Percentiles rank a stretch among this genome's conserved stretches.
Evolutionary conservation across 1,140 invertebrate species (phyloP).

Genomic region (Cyclina sinensis): DNA sequence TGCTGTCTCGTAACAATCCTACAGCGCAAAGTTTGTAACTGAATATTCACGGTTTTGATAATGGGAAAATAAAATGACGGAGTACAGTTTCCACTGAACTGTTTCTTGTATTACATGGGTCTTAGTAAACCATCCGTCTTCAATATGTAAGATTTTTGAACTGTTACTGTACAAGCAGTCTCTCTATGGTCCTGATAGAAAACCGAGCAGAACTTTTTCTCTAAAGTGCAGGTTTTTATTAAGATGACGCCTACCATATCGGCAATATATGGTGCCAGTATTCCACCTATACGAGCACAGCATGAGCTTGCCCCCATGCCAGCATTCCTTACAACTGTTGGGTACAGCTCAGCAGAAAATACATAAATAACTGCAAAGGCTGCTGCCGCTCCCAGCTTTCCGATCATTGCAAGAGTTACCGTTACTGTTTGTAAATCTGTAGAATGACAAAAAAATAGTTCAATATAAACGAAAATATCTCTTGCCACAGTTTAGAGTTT

Average conservation of each 20-base stretch:
- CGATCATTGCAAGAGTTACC: conserved; percentile 69
- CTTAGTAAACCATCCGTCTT: too few species aligned
- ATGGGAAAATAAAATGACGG: too few species aligned
- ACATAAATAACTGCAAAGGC: conserved; percentile 91
- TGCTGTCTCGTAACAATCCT: too few species aligned
- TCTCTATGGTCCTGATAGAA: too few species aligned
- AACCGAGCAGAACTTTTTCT: too few species aligned
- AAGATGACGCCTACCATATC: conserved; percentile 69
- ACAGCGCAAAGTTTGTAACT: too few species aligned
- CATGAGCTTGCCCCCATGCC: conserved; percentile 93
- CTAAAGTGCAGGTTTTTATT: not conserved
- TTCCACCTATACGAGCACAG: conserved; percentile 92
- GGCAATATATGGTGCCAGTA: conserved; percentile 89
- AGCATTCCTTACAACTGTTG: conserved; percentile 94
- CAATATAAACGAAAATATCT: not conserved
- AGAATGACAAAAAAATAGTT: not conserved
- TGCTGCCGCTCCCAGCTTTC: conserved; percentile 70
- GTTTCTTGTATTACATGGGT: too few species aligned
- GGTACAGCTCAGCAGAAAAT: conserved; percentile 94
- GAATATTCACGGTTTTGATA: too few species aligned
- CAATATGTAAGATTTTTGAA: too few species aligned
- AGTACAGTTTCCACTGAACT: too few species aligned
- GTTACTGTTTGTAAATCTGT: conserved; percentile 63
- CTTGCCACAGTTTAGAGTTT: not conserved
- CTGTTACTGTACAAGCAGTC: too few species aligned